phyloP scores from a whole-genome alignment of 2,113 vertebrate species.

The Sorex araneus region DNA sequence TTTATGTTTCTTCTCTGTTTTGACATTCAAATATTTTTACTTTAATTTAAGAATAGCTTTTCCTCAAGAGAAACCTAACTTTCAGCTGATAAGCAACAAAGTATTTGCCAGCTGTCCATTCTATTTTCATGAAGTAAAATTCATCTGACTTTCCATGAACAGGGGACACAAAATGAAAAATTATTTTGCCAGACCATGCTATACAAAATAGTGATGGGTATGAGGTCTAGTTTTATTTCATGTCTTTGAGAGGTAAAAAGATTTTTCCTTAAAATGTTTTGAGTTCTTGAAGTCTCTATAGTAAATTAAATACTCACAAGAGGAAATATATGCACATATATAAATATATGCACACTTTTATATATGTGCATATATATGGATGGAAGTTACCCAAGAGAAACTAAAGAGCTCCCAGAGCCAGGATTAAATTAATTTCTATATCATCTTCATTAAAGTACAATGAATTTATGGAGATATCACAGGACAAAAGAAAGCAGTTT shows the following conservation, averaged over 20 bases:
- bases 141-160: not conserved
- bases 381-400: not conserved
- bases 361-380: too few relatives aligned
- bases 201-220: too few relatives aligned
- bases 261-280: not conserved
- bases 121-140: not conserved
- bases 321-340: not conserved
- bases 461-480: not conserved
- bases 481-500: not conserved
- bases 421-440: not conserved
- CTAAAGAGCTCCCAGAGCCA: not conserved
- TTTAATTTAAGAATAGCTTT: not conserved
- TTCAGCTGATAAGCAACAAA: too few relatives aligned
- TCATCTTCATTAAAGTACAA: not conserved
- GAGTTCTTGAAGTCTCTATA: not conserved
- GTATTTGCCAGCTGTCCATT: not conserved
- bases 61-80: not conserved
- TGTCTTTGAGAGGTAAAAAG: not conserved
- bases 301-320: not conserved
- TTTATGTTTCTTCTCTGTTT: not conserved
- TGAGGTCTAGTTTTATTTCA: not conserved
- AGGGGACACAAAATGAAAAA: not conserved
- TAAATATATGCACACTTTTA: not conserved
- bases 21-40: not conserved
- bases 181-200: not conserved